Conservation (phyloP, 2,797 vertebrate genomes). For the Otolemur crassicaudatus region DNA sequence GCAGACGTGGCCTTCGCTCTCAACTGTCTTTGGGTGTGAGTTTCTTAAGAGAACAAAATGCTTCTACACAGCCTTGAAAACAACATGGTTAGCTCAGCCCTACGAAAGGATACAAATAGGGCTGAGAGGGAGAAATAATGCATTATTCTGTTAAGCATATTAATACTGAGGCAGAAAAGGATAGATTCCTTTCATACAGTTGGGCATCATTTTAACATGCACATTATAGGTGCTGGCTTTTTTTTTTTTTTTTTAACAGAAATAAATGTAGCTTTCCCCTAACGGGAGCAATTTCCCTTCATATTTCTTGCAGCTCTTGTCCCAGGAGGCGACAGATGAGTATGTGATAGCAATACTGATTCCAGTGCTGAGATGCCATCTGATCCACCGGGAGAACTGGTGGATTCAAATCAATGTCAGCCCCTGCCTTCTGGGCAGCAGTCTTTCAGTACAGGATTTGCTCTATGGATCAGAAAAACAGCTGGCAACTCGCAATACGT, state of each 20-base stretch:
- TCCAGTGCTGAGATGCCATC: constrained; percentile 70
- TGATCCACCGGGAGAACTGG: constrained; percentile 73
- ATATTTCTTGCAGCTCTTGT: constrained; percentile 80
- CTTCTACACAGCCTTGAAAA: neutral
- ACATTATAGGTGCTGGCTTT: neutral
- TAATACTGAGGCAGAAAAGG: constrained; percentile 39
- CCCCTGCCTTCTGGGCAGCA: constrained; percentile 81
- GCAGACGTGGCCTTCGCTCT: neutral
- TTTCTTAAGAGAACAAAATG: neutral
- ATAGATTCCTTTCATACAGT: constrained; percentile 33
- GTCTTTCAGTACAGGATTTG: constrained; percentile 77
- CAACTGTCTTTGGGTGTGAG: neutral
- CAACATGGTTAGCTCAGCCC: neutral
- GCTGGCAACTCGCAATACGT: constrained; percentile 81
- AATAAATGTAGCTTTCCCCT: constrained; percentile 71
- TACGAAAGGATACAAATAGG: neutral
- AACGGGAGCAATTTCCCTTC: constrained; percentile 68
- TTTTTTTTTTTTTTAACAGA: neutral
- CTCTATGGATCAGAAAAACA: constrained; percentile 83
- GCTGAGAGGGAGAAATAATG: constrained; percentile 7
- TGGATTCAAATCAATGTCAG: constrained; percentile 75
- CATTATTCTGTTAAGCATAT: constrained; percentile 36
- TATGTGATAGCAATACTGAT: constrained; percentile 80
- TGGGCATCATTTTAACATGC: constrained; percentile 63
- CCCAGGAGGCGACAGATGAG: constrained; percentile 74